phyloP scores from a whole-genome alignment of 92 coral and sea anemone species.

The Palythoa grandis region DNA sequence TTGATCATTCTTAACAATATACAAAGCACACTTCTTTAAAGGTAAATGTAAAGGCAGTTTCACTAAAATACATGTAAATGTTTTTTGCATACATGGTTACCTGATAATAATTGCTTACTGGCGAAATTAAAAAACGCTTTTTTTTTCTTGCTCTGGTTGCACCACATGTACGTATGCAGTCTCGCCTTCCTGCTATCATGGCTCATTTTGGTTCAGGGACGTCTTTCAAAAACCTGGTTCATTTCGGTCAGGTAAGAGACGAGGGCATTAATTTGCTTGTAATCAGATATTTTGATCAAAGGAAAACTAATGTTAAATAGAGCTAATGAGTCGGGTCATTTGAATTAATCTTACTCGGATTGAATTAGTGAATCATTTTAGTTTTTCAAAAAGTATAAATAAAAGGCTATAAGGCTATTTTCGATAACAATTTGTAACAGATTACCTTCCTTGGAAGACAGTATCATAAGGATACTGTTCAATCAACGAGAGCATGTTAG shows the following conservation, averaged over 20 bases:
- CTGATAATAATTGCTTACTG: background rate
- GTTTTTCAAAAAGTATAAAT: background rate
- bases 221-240: constrained; percentile 86
- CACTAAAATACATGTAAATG: no score
- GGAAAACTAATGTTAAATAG: background rate
- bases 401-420: background rate
- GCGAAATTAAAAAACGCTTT: background rate
- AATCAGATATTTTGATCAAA: no score
- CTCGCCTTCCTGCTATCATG: constrained; percentile 84
- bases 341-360: no score
- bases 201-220: constrained; percentile 93
- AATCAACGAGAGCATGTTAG: no score
- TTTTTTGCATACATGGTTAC: background rate
- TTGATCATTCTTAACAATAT: no score
- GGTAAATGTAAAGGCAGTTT: no score
- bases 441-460: background rate
- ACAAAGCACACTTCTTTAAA: no score
- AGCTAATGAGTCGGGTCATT: background rate
- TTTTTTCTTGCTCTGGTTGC: background rate
- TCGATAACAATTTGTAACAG: background rate
- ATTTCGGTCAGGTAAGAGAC: constrained; percentile 90
- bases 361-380: no score
- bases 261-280: background rate
- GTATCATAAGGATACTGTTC: no score
- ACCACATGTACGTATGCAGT: constrained; percentile 41